These are phyloP conservation scores for Gambusia affinis DNA, from an alignment of 2,113 vertebrate genomes.

Conservation along the genomic window DNA sequence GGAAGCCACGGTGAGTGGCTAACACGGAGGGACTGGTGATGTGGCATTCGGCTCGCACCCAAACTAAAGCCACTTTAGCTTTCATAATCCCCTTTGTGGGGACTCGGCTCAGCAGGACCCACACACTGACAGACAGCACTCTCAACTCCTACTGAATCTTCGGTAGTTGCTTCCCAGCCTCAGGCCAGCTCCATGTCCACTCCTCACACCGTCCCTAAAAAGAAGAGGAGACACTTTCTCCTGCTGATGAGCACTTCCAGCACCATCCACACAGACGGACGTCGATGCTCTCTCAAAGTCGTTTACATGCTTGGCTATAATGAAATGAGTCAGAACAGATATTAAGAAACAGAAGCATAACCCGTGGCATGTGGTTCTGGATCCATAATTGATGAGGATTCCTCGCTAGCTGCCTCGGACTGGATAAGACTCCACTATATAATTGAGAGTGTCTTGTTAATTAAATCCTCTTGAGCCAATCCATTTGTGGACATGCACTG, in stretches of 20 bases:
- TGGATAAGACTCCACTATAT: constrained; percentile 47
- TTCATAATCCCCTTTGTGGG: constrained; percentile 27
- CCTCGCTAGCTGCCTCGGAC: constrained; percentile 54
- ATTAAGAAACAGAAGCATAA: constrained; percentile 45
- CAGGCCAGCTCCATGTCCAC: constrained; percentile 47
- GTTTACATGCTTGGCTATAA: constrained; percentile 25
- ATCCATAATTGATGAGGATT: constrained; percentile 57
- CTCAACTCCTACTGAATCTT: constrained; percentile 65
- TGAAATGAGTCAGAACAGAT: constrained; percentile 29
- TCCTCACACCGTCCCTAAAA: constrained; percentile 35
- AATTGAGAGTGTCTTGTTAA: constrained; percentile 54
- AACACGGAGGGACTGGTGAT: not conserved
- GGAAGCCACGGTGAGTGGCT: not conserved
- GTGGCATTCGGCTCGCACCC: not conserved
- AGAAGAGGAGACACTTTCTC: constrained; percentile 36
- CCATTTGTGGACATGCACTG: constrained; percentile 36
- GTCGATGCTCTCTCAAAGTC: constrained; percentile 25
- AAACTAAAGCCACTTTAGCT: constrained; percentile 10
- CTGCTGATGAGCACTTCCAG: constrained; percentile 14
- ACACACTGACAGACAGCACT: constrained; percentile 40
- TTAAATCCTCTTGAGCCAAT: constrained; percentile 44
- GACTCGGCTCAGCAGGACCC: constrained; percentile 53
- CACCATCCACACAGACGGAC: constrained; percentile 27
- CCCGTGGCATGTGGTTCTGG: constrained; percentile 46
- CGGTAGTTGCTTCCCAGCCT: constrained; percentile 56